Conservation (phyloP, 2,113 vertebrate species). For the Cynocephalus volans region DNA sequence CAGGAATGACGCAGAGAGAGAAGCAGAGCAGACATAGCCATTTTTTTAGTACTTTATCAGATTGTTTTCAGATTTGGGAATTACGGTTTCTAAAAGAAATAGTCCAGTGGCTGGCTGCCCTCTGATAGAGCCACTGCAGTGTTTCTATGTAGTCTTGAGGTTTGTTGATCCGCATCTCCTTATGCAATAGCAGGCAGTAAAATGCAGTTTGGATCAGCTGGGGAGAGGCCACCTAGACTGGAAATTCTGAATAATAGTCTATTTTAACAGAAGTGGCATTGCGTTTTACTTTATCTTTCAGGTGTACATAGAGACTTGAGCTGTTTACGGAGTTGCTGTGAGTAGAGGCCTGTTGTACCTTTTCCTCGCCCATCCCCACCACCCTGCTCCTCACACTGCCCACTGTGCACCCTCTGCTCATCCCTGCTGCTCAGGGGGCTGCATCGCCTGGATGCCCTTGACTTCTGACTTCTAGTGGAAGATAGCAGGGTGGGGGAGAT, state of each 20-base stretch:
- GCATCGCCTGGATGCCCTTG: not conserved
- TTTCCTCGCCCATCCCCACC: not conserved
- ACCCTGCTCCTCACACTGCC: not conserved
- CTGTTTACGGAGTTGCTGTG: not conserved
- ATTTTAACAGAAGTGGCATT: not conserved
- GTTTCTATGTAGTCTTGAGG: not conserved
- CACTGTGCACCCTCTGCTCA: fast-evolving
- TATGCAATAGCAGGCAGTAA: not conserved
- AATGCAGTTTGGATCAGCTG: not conserved
- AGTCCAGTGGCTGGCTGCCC: not conserved
- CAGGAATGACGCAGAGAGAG: not conserved
- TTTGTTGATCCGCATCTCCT: not conserved
- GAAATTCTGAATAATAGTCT: not conserved
- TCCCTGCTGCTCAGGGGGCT: not conserved
- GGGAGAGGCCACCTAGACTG: not conserved
- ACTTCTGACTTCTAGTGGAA: not conserved
- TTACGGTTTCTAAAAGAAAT: conserved; percentile 47
- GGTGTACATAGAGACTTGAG: not conserved
- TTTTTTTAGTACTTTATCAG: conserved; percentile 10
- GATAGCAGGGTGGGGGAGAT: not conserved
- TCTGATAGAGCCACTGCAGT: not conserved
- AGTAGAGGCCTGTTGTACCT: not conserved
- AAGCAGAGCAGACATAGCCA: not conserved
- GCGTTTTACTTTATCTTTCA: not conserved
- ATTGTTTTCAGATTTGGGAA: conserved; percentile 51